Evolutionary conservation across 2,888 invertebrate genomes (phyloP), one percentile per base, ranked within the genome.

Genomic region (Hemistola chrysoprasaria): DNA sequence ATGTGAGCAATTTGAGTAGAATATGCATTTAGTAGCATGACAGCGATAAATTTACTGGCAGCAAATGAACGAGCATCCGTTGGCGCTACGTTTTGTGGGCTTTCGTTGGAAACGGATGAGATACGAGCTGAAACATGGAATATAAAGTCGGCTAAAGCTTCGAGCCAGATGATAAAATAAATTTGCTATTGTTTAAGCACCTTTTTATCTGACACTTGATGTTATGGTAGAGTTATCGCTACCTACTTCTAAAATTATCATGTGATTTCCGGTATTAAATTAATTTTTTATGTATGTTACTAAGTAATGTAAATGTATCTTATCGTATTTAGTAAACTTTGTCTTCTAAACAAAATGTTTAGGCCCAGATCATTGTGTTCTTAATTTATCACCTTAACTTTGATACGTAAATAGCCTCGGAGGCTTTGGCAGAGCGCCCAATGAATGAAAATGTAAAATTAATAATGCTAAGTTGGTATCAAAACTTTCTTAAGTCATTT

Each of bases 11-110:
- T 76, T 71, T 69, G 63, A 62, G 68, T 60, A 69, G 71, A 76
- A 76, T 78, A 76, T 76, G 75, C 74, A 78, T 77, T 76, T 74
- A 71, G 71, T 62, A 49, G 62, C 65, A 61, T 67, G 71, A 68
- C 69, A 67, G 65, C 68, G 52, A 75, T 78, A 78, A 77, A 76
- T 77, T 69, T 60, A 62, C 57, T 47, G 54, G 49, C 62, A 65
- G 59, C 56, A 62, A 67, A 71, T 70, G 70, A 71, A 68, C 62
- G 73, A 68, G 67, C 65, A 62, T 66, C 71, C 71, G 71, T 56
- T 62, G 41, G 54, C 61, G 59, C 49, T 59, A 63, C 61, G 62
- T 66, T 71, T 60, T 65, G 66, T 57, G 60, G 61, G 58, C 61
- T 59, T 65, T 64, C 58, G 60, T 52, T 49, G 57, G 49, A 47